Conservation (phyloP, 2,797 vertebrate genomes). For the Botia kubotai region DNA sequence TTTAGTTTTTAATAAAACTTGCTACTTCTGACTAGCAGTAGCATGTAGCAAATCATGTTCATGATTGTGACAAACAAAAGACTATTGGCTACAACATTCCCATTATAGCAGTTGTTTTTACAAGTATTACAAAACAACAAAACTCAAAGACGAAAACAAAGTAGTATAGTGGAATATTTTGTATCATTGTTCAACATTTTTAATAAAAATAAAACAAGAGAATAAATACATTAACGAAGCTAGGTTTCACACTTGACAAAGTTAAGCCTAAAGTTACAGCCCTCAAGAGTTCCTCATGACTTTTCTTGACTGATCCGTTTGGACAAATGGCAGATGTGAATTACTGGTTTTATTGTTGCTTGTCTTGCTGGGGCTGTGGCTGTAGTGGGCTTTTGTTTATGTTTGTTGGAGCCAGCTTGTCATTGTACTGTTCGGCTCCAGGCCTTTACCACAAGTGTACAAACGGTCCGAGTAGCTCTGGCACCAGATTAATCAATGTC, state of each 20-base stretch:
- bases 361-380: constrained; percentile 9
- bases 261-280: neutral
- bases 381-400: neutral
- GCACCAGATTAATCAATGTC: constrained; percentile 63
- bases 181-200: no score
- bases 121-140: neutral
- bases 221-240: neutral
- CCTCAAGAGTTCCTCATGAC: constrained; percentile 3
- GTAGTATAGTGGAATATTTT: no score
- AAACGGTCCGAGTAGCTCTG: constrained; percentile 44
- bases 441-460: constrained; percentile 51
- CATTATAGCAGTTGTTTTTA: neutral
- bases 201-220: no score
- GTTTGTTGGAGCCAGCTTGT: constrained; percentile 11
- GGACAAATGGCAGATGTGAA: constrained; percentile 30
- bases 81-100: neutral
- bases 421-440: constrained; percentile 6
- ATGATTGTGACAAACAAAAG: neutral
- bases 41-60: neutral
- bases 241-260: no score
- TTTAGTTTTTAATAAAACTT: neutral
- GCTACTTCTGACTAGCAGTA: neutral
- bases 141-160: neutral
- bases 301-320: constrained; percentile 9
- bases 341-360: neutral